Base-by-base conservation (phyloP, 2,888 invertebrate genomes). In the Agriotes lineatus region DNA sequence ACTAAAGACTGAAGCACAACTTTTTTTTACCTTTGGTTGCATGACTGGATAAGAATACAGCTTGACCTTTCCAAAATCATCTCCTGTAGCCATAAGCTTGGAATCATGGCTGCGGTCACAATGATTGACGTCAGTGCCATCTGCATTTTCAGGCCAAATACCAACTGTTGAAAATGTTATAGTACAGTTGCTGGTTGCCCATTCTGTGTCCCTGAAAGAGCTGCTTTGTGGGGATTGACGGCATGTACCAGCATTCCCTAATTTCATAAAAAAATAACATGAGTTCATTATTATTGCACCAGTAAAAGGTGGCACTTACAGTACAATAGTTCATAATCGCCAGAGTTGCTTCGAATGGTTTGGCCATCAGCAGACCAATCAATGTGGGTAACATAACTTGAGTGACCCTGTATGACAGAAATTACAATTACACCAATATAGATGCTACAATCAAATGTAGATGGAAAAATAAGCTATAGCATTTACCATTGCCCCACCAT, bases 61-160 rank as follows among this genome's bases (percentile, higher is more conserved):
- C 83, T 94, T 95, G 50, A 97, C 94, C 87, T 94, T 95, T 58
- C 96, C 96, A 83, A 92, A 95, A 84, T 96, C 96, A 80, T 96
- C 96, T 1, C 93, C 96, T 0, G 94, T 93, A 0, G 91, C 95
- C 58, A 93, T 85, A 30, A 96, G 84, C 30, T 90, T 89, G 12
- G 86, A 83, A 79, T 92, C 91, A 78, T 92, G 83, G 79, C 86
- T 88, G 22, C 89, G 84, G 54, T 87, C 87, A 78, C 91, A 94
- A 45, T 90, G 88, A 84, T 96, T 96, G 71, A 96, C 89, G 80
- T 96, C 96, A 0, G 95, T 93, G 4, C 96, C 96, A 83, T 96
- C 96, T 0, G 94, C 94, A 78, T 89, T 91, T 82, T 96, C 96
- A 0, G 96, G 95, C 96, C 96, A 96, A 79, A 96, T 92, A 72